Conservation (phyloP, 2,888 invertebrate species). For the Cataglyphis altisquamis region DNA sequence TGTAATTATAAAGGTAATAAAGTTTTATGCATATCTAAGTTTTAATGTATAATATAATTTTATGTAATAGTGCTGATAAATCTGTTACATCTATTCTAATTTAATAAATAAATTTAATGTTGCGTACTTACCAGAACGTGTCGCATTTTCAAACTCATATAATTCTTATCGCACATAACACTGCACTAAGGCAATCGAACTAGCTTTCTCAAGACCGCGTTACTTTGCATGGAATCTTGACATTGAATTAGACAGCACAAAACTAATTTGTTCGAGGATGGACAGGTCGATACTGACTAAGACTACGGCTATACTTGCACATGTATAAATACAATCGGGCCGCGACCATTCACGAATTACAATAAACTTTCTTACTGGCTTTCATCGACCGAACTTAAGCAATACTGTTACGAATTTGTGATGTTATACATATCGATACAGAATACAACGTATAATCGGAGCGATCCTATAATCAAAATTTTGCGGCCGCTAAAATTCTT, state of each 20-base stretch:
- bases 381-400: conserved; percentile 85
- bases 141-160: conserved; percentile 75
- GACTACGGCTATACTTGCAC: conserved; percentile 83
- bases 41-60: not conserved
- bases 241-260: conserved; percentile 72
- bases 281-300: conserved; percentile 83
- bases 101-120: not conserved
- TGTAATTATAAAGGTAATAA: not conserved
- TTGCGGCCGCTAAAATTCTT: not conserved
- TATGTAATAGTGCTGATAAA: not conserved
- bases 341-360: conserved; percentile 86
- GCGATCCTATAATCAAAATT: conserved; percentile 29
- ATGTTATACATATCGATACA: conserved; percentile 80
- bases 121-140: conserved; percentile 73
- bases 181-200: conserved; percentile 62
- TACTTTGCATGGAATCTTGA: conserved; percentile 37
- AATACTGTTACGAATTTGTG: conserved; percentile 84
- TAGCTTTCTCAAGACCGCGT: conserved; percentile 2
- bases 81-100: not conserved
- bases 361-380: conserved; percentile 86
- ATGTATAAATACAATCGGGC: conserved; percentile 86
- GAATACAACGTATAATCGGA: conserved; percentile 58
- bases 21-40: not conserved
- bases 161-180: conserved; percentile 74
- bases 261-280: conserved; percentile 81